Evolutionary conservation across 1,140 invertebrate genomes (phyloP), one percentile per base, ranked within the genome.

Genomic region (Drosophila trapezifrons): DNA sequence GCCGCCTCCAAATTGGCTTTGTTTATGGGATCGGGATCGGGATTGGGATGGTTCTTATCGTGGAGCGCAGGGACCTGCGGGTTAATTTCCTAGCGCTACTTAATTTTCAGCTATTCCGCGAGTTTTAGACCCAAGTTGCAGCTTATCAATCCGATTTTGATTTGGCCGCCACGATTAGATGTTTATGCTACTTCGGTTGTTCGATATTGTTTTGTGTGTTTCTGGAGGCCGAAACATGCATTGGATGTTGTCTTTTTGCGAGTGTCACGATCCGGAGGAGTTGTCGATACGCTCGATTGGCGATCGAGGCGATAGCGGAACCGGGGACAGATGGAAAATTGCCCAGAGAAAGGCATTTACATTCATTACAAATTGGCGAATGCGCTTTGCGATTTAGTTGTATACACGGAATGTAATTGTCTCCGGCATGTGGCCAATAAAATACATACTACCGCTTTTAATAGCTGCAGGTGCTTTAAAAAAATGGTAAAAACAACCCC

Each of bases 41-140:
- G 49, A 54, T 54, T 13, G 13, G 49, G 78, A 81, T 85, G 63
- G 80, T 54, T 82, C 74, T 78, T 76, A 89, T 89, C 84, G 80
- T 17, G 51, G 29, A 58, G 59, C 57, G 43, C 67, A 76, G 76
- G 80, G 80, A 87, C 84, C 84, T 84, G 84, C 84, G 84, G 84
- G 84, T 89, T 89, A 89, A 84, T 83, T 80, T 87, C 77, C 77
- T 72, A 65, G 80, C 84, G 84, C 84, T 87, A 84, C 84, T 84
- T 89, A 80, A 80, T 76, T 84, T 80, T 74, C 65, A 32, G 22
- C 18, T 71, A 32, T 38, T 35, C 29, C 13, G 17, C 22, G 2
- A n/a, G n/a, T n/a, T n/a, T n/a, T n/a, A n/a, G 25, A 18, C 20
- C 27, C 51, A 6, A 42, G 15, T 37, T 29, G 10, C 47, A 35